Evolutionary conservation across 1,140 invertebrate species (phyloP), one percentile per base, ranked within the genome.

Genomic region (Druon quercuslanigerum): DNA sequence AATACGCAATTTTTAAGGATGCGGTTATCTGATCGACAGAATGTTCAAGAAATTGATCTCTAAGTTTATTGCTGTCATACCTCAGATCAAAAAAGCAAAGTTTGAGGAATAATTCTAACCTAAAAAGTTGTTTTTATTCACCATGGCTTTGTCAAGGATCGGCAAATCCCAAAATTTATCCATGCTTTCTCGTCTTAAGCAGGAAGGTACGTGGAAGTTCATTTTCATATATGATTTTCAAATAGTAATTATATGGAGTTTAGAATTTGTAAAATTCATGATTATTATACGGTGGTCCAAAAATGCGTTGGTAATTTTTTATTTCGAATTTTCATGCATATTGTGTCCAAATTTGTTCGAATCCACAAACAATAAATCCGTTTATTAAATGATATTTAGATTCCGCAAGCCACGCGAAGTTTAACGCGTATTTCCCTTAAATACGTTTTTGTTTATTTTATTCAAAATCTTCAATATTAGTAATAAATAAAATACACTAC

Each of bases 131-230:
- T 33, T 52, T 6, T 16, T 50, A 73, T 40, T 19, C 1, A 78
- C 71, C 7, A 82, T 82, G 81, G 81, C 81, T 52, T 71, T 82
- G 8, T 73, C 81, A 33, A 54, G 73, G 46, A 74, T 82, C 51
- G 50, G 76, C 19, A 78, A 72, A 14, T 75, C 50, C 14, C 79
- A 66, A 71, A 76, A 77, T 33, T 33, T 79, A 19, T 50, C 54
- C 0, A 40, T 82, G 16, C 57, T 77, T 6, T 20, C 66, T 1
- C 51, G 72, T 20, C 72, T 71, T 13, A 76, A 75, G 74, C 40
- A 46, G 8, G 40, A 46, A 46, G 46, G 75, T 76, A 51, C 50
- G 77, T 78, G 78, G 76, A 78, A 56, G n/a, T 70, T 70, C 50
- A 25, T 51, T 74, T n/a, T 56, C 60, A 66, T 40, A 40, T 60